Evolutionary conservation across 2,113 vertebrate species (phyloP), one percentile per base, ranked within the genome.

Genomic region (Pteropus alecto): DNA sequence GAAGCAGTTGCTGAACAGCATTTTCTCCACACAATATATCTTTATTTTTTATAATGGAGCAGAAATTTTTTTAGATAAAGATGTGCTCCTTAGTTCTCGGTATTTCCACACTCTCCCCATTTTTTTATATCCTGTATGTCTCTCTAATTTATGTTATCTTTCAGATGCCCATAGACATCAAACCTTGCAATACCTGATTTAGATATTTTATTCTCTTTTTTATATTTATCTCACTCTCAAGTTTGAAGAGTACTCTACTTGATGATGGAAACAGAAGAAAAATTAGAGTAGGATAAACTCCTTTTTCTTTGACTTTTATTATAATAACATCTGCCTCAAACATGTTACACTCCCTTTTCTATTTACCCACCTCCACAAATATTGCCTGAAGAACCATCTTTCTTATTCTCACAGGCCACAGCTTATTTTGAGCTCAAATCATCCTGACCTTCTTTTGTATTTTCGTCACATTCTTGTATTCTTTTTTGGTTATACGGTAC

Each of bases 181-280:
- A 85, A 58, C 13, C 35, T 67, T 86, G 2, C 1, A 82, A 84
- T 87, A 65, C 1, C 10, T 8, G 6, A 84, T 43, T 61, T 87
- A 87, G 94, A n/a, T 56, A 95, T 90, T 90, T 79, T 87, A 92
- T 79, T 84, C 10, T 78, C 21, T 63, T 90, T 90, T 87, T 70
- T 90, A 21, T 77, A 65, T 94, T 92, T 79, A 90, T 38, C 7
- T 2, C 26, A 67, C 24, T 87, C 35, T 81, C 84, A 92, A 93
- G 35, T 83, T 74, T 95, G 43, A 92, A 92, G 60, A 86, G 26
- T 33, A 83, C 68, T 82, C 35, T 74, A 89, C 22, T 73, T 78
- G 28, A 51, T 30, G 18, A 30, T 65, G 28, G 33, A 35, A 77
- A 76, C 1, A 65, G 28, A 68, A 93, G 14, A 77, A 68, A 92